Conservation (phyloP, 2,888 invertebrate genomes). For the Amitus sp. region DNA sequence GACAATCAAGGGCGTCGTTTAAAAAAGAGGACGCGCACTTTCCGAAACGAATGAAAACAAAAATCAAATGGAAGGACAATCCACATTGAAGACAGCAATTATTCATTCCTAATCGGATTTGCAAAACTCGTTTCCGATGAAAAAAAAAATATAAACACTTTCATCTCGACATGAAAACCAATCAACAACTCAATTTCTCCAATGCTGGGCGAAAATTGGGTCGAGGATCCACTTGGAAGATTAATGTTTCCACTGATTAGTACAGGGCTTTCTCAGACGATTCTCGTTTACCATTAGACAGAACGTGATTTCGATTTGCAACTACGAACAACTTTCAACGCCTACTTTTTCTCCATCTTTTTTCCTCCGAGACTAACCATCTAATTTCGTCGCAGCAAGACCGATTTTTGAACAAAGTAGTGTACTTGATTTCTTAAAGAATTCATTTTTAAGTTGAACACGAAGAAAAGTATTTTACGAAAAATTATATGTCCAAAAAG, state of each 20-base stretch:
- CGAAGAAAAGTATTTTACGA: too few relatives aligned
- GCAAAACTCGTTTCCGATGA: conserved; percentile 8
- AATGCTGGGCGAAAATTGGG: conserved; percentile 59
- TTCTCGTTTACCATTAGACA: conserved; percentile 54
- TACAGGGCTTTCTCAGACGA: conserved; percentile 53
- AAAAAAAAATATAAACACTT: conserved; percentile 31
- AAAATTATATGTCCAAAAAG: too few relatives aligned
- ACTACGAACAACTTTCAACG: conserved; percentile 32
- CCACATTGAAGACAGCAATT: not conserved
- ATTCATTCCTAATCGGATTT: conserved; percentile 7
- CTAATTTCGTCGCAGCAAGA: too few relatives aligned
- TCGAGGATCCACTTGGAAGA: conserved; percentile 59
- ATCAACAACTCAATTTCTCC: conserved; percentile 57
- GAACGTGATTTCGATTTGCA: conserved; percentile 54
- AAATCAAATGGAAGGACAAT: too few relatives aligned
- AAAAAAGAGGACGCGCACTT: too few relatives aligned
- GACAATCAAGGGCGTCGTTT: not conserved
- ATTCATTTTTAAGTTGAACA: too few relatives aligned
- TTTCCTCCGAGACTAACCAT: too few relatives aligned
- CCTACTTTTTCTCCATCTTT: conserved; percentile 4
- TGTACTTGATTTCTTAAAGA: too few relatives aligned
- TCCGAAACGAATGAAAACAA: too few relatives aligned
- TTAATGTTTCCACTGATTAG: conserved; percentile 63
- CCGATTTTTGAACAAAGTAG: not conserved
- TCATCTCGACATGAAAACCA: conserved; percentile 54